Evolutionary conservation across 2,797 vertebrate genomes (phyloP), one percentile per base, ranked within the genome.

Genomic region (Gambusia yucatana): DNA sequence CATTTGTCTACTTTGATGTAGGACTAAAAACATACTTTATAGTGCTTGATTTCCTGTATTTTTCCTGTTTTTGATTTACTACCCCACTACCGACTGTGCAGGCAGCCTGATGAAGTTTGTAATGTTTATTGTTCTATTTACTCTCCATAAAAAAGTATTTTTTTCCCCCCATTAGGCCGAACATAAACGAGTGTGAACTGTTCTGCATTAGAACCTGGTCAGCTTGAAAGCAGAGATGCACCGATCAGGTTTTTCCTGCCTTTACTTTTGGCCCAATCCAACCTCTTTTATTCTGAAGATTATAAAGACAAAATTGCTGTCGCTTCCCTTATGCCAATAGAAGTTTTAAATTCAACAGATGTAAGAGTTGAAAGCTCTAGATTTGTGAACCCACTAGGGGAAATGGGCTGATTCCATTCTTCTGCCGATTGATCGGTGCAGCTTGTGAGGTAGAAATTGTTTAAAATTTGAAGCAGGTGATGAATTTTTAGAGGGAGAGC

Each of bases 31-130:
- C 25, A 39, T 67, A 4, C 63, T 67, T 41, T 10, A 9, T 25
- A 67, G 41, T 6, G 36, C 36, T 22, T 20, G 61, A 65, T 65
- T 39, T 65, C 3, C 3, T 36, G 33, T 25, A 25, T 67, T 67
- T 67, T 25, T 17, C 20, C 17, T 61, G 75, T 71, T 46, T 50
- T 48, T 22, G 33, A 76, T 84, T 75, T 69, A 77, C 79, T 72
- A 78, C 72, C 3, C 74, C 75, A 39, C 50, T 41, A 13, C 8
- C 3, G 36, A 39, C 17, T 39, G 63, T 65, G 3, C 20, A 0
- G 36, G 13, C 3, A 25, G 20, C 36, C 36, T 67, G 10, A 67
- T 67, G 20, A 39, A 33, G 61, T 65, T 36, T 22, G 9, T 36
- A 17, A 63, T 65, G 8, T 67, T 67, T 41, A 25, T 65, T 65